Conservation (phyloP, 2,113 vertebrate species). For the Xiphophorus hellerii region DNA sequence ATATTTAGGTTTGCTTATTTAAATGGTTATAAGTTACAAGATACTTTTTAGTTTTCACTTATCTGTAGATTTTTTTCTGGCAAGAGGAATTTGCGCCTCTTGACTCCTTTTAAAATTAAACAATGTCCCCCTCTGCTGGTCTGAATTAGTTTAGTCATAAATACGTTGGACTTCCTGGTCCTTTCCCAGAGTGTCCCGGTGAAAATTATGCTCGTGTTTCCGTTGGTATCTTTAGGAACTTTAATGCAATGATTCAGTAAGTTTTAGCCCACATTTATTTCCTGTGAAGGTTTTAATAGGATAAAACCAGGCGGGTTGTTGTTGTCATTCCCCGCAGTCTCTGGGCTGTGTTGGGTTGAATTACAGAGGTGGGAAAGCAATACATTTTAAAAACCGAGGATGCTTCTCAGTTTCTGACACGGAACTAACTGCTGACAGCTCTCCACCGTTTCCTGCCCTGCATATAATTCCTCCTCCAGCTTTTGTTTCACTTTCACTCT, state of each 20-base stretch:
- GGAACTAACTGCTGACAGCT: background rate
- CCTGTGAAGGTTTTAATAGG: fast-evolving
- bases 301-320: background rate
- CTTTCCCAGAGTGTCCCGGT: background rate
- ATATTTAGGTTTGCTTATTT: no score
- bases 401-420: background rate
- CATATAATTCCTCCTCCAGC: slow-evolving; percentile 31
- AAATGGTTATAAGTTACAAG: no score
- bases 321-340: background rate
- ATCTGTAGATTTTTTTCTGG: no score
- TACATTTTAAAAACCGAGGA: no score
- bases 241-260: background rate
- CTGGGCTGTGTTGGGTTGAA: fast-evolving
- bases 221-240: fast-evolving
- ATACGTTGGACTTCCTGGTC: slow-evolving; percentile 45
- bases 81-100: no score
- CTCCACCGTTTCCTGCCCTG: slow-evolving; percentile 34
- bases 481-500: slow-evolving; percentile 65
- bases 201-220: background rate
- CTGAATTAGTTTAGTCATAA: fast-evolving
- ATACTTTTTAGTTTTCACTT: no score
- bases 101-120: background rate
- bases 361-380: background rate
- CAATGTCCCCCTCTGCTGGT: slow-evolving; percentile 23
- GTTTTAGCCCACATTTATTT: background rate